phyloP scores from a whole-genome alignment of 2,888 invertebrate species.

The Mantis religiosa region DNA sequence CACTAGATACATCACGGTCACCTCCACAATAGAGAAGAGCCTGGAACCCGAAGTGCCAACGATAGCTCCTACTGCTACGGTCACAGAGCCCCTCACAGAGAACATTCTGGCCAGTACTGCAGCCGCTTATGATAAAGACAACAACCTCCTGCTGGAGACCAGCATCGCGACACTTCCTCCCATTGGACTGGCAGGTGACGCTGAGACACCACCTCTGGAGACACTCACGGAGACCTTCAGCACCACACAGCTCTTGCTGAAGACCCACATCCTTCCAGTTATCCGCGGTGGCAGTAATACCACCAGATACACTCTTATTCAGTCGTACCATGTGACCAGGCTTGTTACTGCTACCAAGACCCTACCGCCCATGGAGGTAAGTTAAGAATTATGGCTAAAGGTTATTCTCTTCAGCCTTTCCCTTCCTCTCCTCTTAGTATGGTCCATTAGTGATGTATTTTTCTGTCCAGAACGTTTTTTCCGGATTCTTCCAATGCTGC shows the following conservation, averaged over 20 bases:
- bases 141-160: conserved; percentile 62
- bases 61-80: conserved; percentile 40
- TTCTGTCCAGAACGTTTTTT: no score
- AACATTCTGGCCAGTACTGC: conserved; percentile 75
- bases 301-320: conserved; percentile 74
- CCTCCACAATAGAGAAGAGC: conserved; percentile 78
- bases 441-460: no score
- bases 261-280: conserved; percentile 84
- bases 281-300: conserved; percentile 70
- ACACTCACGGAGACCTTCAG: conserved; percentile 88
- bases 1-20: conserved; percentile 82
- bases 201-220: conserved; percentile 81
- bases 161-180: conserved; percentile 80
- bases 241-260: conserved; percentile 81
- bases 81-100: conserved; percentile 71
- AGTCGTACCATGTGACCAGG: conserved; percentile 83
- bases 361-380: conserved; percentile 73
- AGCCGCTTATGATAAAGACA: conserved; percentile 65
- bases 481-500: no score
- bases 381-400: no score
- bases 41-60: conserved; percentile 47
- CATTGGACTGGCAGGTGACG: conserved; percentile 68
- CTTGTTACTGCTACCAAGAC: conserved; percentile 88
- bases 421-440: no score
- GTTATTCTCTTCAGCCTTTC: no score